These are phyloP conservation scores for Cheilosia impressa DNA, from an alignment of 2,888 invertebrate species.

Conservation along the genomic window DNA sequence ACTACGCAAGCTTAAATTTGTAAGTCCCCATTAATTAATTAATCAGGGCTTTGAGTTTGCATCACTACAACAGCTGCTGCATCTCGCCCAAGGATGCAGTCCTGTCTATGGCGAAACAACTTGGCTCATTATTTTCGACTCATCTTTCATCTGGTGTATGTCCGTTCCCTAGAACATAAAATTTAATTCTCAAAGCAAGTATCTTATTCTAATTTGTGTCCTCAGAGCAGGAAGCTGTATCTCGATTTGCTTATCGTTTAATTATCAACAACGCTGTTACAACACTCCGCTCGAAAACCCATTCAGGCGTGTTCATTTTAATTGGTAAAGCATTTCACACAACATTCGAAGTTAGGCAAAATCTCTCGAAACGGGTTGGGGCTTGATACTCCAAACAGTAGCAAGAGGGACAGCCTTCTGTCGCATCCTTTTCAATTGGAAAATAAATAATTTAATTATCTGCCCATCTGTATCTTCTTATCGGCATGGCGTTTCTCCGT, in stretches of 20 bases:
- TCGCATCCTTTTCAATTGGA: slow-evolving; percentile 26
- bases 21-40: neutral
- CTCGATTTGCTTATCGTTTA: slow-evolving; percentile 19
- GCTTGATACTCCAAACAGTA: neutral
- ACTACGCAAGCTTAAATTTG: neutral
- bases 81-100: neutral
- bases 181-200: slow-evolving; percentile 15
- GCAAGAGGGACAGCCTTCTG: slow-evolving; percentile 8
- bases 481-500: neutral
- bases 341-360: slow-evolving; percentile 13
- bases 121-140: slow-evolving; percentile 17
- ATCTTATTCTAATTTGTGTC: slow-evolving; percentile 7
- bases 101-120: neutral
- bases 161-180: too few relatives aligned
- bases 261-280: slow-evolving; percentile 32
- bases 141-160: neutral
- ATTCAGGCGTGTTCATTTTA: slow-evolving; percentile 48
- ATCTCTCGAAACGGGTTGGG: slow-evolving; percentile 1
- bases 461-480: slow-evolving; percentile 25
- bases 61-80: neutral
- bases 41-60: neutral
- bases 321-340: slow-evolving; percentile 42
- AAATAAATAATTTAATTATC: slow-evolving; percentile 67
- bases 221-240: neutral
- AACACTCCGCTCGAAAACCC: slow-evolving; percentile 18